phyloP scores from a whole-genome alignment of 1,140 invertebrate species.

The Teleopsis dalmanni region DNA sequence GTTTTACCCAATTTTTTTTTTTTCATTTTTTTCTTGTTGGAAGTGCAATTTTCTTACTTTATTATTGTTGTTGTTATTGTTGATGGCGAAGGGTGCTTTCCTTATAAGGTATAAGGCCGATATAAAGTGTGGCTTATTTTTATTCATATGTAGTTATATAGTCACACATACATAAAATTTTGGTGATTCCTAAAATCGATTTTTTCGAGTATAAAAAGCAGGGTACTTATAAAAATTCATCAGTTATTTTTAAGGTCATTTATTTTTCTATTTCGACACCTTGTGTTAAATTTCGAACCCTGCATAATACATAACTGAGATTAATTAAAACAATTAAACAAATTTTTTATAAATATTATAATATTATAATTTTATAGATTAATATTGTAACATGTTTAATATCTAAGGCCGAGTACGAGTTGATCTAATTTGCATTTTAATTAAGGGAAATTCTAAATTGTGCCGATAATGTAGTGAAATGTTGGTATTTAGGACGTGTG shows the following conservation, averaged over 20 bases:
- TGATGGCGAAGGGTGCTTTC: background rate
- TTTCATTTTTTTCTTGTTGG: background rate
- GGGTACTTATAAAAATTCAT: background rate
- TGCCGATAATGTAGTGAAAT: too few relatives aligned
- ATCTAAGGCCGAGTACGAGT: background rate
- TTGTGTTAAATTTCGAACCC: background rate
- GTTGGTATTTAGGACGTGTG: too few relatives aligned
- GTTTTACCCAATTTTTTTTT: background rate
- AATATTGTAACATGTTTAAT: constrained; percentile 3
- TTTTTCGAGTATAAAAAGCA: background rate
- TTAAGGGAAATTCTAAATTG: too few relatives aligned
- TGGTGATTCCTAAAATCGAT: background rate
- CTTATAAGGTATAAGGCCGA: background rate
- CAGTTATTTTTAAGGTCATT: constrained; percentile 3
- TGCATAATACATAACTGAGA: background rate
- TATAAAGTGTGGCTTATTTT: background rate
- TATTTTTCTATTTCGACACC: constrained; percentile 7
- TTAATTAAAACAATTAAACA: too few relatives aligned
- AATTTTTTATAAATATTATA: too few relatives aligned
- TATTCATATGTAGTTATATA: background rate
- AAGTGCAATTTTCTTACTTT: background rate
- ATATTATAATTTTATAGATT: background rate
- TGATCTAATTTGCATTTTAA: too few relatives aligned
- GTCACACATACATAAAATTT: background rate
- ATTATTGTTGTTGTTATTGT: background rate